Base-by-base conservation (phyloP, 2,797 vertebrate species). In the Sebastolobus alascanus region DNA sequence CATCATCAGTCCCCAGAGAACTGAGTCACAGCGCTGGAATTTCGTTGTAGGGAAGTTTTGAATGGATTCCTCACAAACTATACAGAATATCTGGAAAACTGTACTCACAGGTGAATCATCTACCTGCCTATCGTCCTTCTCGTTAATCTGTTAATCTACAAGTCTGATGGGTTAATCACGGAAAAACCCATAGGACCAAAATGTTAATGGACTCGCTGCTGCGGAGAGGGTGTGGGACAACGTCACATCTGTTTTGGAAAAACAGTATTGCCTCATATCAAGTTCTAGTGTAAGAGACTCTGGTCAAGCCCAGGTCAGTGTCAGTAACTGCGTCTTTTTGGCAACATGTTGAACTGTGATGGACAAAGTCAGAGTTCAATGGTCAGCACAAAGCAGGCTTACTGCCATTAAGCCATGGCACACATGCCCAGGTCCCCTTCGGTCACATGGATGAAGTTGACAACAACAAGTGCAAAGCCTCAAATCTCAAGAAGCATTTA, bases 381-480 rank as follows among this genome's bases (percentile, higher is more conserved):
- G 84, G 88, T 90, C 91, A 90, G 87, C 88, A 91, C 88, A 93
- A 94, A 94, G 89, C 86, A 87, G 88, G 93, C 92, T 93, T 93
- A 92, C 84, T 61, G 79, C 79, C 87, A 88, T 83, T 93, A 92
- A 95, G 93, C 90, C 75, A 73, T 10, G 63, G 74, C 82, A 68
- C 80, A 86, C 83, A 91, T 77, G 61, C 84, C 72, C 71, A 50
- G 25, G 50, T 80, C 80, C 80, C 68, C 70, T 68, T 61, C 9
- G 43, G 88, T 93, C 94, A 93, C 92, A 90, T 89, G 88, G 87
- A 88, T 43, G 56, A 69, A 84, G 87, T 50, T 67, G 64, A 83
- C 64, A 18, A 87, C 80, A 85, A 82, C 80, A 91, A 93, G 80
- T 82, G 65, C 79, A 89, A 79, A 76, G 68, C 80, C 68, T 58